Evolutionary conservation across 2,797 vertebrate species (phyloP).

Genomic region (Adrianichthys oophorus): DNA sequence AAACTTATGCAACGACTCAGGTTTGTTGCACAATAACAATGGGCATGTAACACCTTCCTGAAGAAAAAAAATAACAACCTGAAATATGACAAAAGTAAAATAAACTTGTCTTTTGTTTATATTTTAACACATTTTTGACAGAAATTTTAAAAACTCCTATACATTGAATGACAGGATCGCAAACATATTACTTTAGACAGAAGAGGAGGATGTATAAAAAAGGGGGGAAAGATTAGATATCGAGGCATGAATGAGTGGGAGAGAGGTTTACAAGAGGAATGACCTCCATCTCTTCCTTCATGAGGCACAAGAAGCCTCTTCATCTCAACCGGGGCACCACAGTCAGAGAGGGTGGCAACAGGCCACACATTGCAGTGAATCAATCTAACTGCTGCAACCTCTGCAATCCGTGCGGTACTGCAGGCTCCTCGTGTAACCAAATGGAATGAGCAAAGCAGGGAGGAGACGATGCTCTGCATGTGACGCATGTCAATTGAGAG

Average conservation of each 20-base stretch:
- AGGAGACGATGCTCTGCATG: constrained; percentile 46
- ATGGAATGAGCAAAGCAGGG: constrained; percentile 56
- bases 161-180: constrained; percentile 19
- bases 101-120: no score
- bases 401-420: constrained; percentile 62
- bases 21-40: not conserved
- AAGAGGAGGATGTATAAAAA: constrained; percentile 36
- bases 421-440: constrained; percentile 61
- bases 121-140: no score
- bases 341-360: constrained; percentile 62
- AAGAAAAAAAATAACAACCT: no score
- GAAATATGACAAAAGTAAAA: no score
- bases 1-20: constrained; percentile 31
- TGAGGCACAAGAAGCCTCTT: constrained; percentile 61
- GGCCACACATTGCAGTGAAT: constrained; percentile 68
- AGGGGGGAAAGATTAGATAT: constrained; percentile 51
- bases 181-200: constrained; percentile 47
- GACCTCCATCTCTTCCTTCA: constrained; percentile 66
- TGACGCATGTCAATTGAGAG: constrained; percentile 25
- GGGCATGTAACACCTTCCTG: no score
- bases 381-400: constrained; percentile 65
- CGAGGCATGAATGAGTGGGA: constrained; percentile 57
- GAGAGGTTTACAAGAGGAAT: constrained; percentile 38
- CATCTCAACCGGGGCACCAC: constrained; percentile 54
- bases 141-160: no score